phyloP scores from a whole-genome alignment of 2,888 invertebrate species.

The Colletes collaris region DNA sequence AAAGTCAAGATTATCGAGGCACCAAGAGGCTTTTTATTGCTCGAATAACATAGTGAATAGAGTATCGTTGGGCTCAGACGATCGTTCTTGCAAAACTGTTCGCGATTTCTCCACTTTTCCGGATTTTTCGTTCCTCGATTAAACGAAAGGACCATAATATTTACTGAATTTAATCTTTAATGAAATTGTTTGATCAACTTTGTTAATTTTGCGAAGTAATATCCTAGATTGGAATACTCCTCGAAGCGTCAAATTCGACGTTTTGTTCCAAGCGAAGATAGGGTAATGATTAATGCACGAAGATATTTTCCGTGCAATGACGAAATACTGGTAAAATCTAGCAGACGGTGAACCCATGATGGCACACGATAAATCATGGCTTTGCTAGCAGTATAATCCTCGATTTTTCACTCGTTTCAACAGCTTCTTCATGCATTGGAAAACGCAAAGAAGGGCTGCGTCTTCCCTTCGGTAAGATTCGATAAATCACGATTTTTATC shows the following conservation, averaged over 20 bases:
- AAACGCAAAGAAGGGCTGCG: constrained; percentile 22
- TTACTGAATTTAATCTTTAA: no score
- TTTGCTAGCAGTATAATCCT: constrained; percentile 26
- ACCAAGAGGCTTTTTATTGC: no score
- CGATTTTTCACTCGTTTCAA: constrained; percentile 47
- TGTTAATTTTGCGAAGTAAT: constrained; percentile 8
- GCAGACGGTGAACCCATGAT: constrained; percentile 40
- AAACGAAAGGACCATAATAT: no score
- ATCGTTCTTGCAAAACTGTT: no score
- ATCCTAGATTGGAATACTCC: not conserved
- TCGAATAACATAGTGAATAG: no score
- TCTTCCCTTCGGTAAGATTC: not conserved
- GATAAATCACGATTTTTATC: constrained; percentile 22
- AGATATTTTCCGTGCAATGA: constrained; percentile 33
- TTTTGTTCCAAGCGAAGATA: constrained; percentile 8
- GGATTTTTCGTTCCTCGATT: no score
- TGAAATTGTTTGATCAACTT: not conserved
- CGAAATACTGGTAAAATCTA: constrained; percentile 20
- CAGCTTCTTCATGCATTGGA: constrained; percentile 36
- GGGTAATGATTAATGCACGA: constrained; percentile 37
- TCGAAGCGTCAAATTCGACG: constrained; percentile 21
- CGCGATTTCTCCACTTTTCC: no score
- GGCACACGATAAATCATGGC: constrained; percentile 40
- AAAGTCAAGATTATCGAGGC: no score
- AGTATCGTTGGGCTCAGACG: no score